A percentile compares a stretch with the other conserved stretches of the same genome.
These are phyloP conservation scores for Sinocyclocheilus anophthalmus DNA, from an alignment of 2,113 vertebrate genomes.

Conservation along the genomic window DNA sequence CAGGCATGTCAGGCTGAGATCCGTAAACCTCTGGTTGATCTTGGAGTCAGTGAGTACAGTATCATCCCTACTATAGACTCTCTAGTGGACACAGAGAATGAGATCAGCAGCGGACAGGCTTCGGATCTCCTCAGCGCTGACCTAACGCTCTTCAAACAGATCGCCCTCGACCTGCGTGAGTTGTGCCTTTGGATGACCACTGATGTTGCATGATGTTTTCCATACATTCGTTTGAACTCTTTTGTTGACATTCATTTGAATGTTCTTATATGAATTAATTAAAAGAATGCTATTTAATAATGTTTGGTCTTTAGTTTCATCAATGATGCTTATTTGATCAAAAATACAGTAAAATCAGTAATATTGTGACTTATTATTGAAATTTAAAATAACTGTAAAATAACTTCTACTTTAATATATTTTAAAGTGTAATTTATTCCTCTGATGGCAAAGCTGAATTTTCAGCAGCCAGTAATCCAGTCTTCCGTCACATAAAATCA, in stretches of 20 bases:
- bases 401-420: not conserved
- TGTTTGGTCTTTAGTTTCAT: not conserved
- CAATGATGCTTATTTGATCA: not conserved
- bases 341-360: not conserved
- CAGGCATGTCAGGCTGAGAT: slow-evolving; percentile 71
- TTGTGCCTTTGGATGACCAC: slow-evolving; percentile 1
- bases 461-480: not conserved
- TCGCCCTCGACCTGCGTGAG: slow-evolving; percentile 77
- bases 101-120: slow-evolving; percentile 56
- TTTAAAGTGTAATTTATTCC: not conserved
- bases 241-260: not conserved
- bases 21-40: slow-evolving; percentile 69
- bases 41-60: slow-evolving; percentile 74
- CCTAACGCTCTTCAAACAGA: slow-evolving; percentile 70
- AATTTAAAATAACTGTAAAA: not conserved
- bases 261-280: not conserved
- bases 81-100: slow-evolving; percentile 68
- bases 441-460: not conserved
- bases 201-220: not conserved
- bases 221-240: not conserved
- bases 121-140: slow-evolving; percentile 58
- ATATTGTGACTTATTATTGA: not conserved
- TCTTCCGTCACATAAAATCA: not conserved
- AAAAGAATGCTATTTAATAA: not conserved
- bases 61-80: slow-evolving; percentile 71